Percentiles rank a stretch among this genome's conserved stretches.
Evolutionary conservation across 2,888 invertebrate genomes (phyloP).

Genomic region (Caenorhabditis sp.): DNA sequence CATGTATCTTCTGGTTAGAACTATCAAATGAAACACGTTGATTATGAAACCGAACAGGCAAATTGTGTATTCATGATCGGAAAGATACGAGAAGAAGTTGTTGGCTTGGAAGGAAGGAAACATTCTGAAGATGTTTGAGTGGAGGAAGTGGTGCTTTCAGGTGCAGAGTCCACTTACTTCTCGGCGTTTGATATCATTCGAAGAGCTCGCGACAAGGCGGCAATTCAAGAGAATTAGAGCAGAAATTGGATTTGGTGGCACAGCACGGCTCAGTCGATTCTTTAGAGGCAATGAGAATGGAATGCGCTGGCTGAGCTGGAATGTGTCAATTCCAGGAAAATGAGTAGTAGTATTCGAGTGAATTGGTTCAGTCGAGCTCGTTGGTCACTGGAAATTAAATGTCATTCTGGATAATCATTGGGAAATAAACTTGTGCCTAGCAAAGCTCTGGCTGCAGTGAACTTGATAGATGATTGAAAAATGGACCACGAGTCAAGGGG

Average conservation of each 20-base stretch:
- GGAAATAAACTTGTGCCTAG: too few relatives aligned
- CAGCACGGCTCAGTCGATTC: background rate
- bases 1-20: slow-evolving; percentile 41
- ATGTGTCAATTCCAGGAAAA: slow-evolving; percentile 6
- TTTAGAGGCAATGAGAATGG: background rate
- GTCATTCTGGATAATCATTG: too few relatives aligned
- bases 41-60: slow-evolving; percentile 37
- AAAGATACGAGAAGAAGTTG: slow-evolving; percentile 11
- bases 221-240: background rate
- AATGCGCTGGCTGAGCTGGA: background rate
- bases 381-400: too few relatives aligned
- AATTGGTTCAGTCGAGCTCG: background rate
- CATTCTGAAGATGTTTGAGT: background rate
- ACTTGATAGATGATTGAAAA: too few relatives aligned
- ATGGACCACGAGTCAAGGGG: too few relatives aligned
- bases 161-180: slow-evolving; percentile 25
- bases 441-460: too few relatives aligned
- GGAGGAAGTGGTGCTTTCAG: background rate
- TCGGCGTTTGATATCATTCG: slow-evolving; percentile 36
- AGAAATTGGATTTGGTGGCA: slow-evolving; percentile 1
- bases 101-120: background rate
- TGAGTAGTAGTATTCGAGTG: background rate
- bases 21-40: slow-evolving; percentile 30
- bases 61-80: slow-evolving; percentile 35
- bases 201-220: background rate